Evolutionary conservation across 2,888 invertebrate species (phyloP).

Genomic region (Tyria jacobaeae): DNA sequence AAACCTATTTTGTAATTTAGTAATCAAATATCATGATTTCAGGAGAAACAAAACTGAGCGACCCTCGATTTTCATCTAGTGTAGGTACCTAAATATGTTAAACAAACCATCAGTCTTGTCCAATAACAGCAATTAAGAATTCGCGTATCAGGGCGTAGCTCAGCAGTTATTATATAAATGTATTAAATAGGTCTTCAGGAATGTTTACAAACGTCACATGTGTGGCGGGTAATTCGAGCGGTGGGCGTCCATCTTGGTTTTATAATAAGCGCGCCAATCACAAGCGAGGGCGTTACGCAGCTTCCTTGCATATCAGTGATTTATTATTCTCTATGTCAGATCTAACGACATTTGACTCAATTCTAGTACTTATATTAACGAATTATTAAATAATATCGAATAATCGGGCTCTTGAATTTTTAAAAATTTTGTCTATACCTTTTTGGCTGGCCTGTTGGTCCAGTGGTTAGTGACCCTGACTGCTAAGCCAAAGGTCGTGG

Average conservation of each 20-base stretch:
- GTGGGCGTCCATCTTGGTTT: conserved; percentile 77
- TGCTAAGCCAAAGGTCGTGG: no score
- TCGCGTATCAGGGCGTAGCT: conserved; percentile 36
- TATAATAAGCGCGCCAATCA: conserved; percentile 69
- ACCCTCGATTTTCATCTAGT: not conserved
- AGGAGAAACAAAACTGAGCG: not conserved
- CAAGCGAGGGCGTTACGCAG: conserved; percentile 67
- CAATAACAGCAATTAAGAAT: conserved; percentile 1
- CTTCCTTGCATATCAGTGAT: conserved; percentile 38
- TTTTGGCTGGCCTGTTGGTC: no score
- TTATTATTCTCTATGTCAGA: conserved; percentile 25
- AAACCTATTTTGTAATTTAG: no score
- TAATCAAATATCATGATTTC: no score
- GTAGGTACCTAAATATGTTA: not conserved
- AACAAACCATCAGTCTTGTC: not conserved
- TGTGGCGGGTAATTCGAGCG: conserved; percentile 67
- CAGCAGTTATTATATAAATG: conserved; percentile 27
- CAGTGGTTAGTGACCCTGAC: no score
- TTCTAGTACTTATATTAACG: not conserved
- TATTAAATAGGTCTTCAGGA: conserved; percentile 63
- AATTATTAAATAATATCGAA: not conserved
- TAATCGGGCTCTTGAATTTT: not conserved
- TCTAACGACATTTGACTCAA: not conserved
- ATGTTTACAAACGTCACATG: conserved; percentile 46
- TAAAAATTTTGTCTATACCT: no score